Conservation (phyloP, 2,113 vertebrate genomes). For the Acinonyx jubatus region DNA sequence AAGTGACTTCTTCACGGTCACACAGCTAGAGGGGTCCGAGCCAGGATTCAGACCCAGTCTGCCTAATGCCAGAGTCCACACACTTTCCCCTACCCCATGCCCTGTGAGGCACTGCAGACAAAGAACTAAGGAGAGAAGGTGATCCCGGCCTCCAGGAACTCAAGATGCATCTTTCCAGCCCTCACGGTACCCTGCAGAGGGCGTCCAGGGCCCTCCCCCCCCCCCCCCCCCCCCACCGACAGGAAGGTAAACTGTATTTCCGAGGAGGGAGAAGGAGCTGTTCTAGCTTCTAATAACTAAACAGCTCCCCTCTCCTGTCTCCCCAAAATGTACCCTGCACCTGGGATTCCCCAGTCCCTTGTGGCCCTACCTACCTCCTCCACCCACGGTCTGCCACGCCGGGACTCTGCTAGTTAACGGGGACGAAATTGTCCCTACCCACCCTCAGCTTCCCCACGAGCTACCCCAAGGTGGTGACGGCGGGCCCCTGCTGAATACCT, state of each 20-base stretch:
- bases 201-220: too few species aligned
- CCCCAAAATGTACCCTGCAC: not conserved
- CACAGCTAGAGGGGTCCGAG: fast-evolving
- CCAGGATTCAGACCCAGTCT: not conserved
- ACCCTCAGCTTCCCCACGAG: not conserved
- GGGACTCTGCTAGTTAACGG: not conserved
- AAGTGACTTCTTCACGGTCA: not conserved
- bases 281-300: not conserved
- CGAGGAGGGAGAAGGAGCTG: not conserved
- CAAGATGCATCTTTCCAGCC: too few species aligned
- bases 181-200: fast-evolving
- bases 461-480: not conserved
- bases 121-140: not conserved
- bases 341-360: not conserved
- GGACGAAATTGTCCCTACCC: not conserved
- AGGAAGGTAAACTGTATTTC: not conserved
- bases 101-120: not conserved
- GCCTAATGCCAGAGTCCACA: not conserved
- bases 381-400: not conserved
- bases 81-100: not conserved
- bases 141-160: not conserved
- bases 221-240: fast-evolving
- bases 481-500: not conserved
- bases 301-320: not conserved
- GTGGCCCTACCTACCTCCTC: not conserved